Conservation (phyloP, 2,888 invertebrate species). For the Nomada ferruginata region DNA sequence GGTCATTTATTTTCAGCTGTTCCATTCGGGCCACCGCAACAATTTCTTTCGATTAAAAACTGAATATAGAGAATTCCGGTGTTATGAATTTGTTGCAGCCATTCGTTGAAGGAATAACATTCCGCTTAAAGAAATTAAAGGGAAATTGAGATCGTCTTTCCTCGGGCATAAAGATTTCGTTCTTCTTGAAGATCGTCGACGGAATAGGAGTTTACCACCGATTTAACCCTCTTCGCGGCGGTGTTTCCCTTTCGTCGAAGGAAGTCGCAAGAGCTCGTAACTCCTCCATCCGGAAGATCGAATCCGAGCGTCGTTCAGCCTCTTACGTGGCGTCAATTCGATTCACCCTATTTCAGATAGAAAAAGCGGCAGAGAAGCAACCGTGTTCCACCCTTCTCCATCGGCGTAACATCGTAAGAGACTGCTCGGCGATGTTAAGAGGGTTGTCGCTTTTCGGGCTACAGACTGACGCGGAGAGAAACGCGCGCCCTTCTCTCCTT, state of each 20-base stretch:
- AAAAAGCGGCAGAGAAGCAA: slow-evolving; percentile 49
- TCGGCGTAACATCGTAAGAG: slow-evolving; percentile 64
- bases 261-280: slow-evolving; percentile 50
- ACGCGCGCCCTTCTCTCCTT: slow-evolving; percentile 13
- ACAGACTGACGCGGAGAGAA: slow-evolving; percentile 19
- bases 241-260: slow-evolving; percentile 44
- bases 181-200: slow-evolving; percentile 1
- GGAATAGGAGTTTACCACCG: slow-evolving; percentile 62
- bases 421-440: slow-evolving; percentile 58
- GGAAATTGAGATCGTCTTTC: slow-evolving; percentile 2
- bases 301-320: slow-evolving; percentile 61
- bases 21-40: no score
- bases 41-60: no score
- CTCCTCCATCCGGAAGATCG: slow-evolving; percentile 71
- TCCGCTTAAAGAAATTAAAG: not conserved
- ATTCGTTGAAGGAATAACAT: no score
- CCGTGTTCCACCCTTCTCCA: slow-evolving; percentile 40
- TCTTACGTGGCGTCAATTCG: slow-evolving; percentile 68
- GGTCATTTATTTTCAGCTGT: no score
- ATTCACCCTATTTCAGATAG: slow-evolving; percentile 66
- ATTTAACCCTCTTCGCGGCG: slow-evolving; percentile 62
- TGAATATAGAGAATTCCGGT: no score
- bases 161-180: slow-evolving; percentile 1
- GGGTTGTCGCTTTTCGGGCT: slow-evolving; percentile 55
- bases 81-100: no score